These are phyloP conservation scores for Lophochroa leadbeateri DNA, from an alignment of 2,113 vertebrate genomes.

Conservation along the genomic window DNA sequence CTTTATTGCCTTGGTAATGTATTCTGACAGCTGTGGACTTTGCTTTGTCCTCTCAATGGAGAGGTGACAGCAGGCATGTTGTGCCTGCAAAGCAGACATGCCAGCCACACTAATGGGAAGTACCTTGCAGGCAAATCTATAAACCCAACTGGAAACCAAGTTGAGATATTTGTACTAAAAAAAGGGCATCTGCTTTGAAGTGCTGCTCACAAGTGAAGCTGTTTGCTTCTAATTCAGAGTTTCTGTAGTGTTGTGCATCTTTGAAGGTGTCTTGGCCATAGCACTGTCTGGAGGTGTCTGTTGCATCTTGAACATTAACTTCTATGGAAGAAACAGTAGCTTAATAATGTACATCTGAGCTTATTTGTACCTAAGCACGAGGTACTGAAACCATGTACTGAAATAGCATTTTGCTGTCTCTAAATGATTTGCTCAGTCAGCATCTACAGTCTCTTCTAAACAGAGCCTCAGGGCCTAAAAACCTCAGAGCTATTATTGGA, in stretches of 20 bases:
- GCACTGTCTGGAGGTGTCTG: not conserved
- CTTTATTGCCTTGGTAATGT: not conserved
- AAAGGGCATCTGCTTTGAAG: not conserved
- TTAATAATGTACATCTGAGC: not conserved
- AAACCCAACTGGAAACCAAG: not conserved
- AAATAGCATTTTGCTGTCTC: not conserved
- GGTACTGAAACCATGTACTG: not conserved
- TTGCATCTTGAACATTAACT: not conserved
- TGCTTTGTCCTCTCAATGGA: not conserved
- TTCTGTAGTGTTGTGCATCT: not conserved
- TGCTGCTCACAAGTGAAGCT: not conserved
- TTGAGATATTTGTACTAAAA: not conserved
- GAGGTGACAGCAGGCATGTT: not conserved
- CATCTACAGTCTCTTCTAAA: not conserved
- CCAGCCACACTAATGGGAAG: not conserved
- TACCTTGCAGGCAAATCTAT: not conserved
- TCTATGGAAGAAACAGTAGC: not conserved
- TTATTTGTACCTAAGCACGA: not conserved
- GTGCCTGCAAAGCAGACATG: not conserved
- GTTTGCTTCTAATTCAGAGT: not conserved
- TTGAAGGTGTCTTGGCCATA: not conserved
- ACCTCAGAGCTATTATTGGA: constrained; percentile 19
- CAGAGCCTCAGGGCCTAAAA: not conserved
- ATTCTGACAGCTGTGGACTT: not conserved
- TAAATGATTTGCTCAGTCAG: not conserved